Base-by-base conservation (phyloP, 2,888 invertebrate species). In the Tenthredo distinguenda region DNA sequence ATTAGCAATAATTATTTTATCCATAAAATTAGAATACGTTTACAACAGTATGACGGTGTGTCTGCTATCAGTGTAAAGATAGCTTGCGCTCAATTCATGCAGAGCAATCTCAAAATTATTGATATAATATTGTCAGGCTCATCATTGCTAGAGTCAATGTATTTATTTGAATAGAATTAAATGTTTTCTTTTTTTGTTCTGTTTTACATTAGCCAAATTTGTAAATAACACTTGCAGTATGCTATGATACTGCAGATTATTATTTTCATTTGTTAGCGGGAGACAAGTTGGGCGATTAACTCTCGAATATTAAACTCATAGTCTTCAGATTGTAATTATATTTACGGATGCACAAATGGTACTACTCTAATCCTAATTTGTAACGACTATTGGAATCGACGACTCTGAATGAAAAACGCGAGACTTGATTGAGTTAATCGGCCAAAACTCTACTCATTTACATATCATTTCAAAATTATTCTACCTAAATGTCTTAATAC, bases 1-100 rank as follows among this genome's bases (percentile, higher is more conserved):
- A 62, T 62, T 26, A 62, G 62, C 26, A 62, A 62, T 62, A 62
- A 62, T 62, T 21, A 26, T 62, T 62, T 62, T 26, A 62, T 62
- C 62, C 12, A 62, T 26, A 12, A 62, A 2, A 62, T 62, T 62
- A 26, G 10, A 62, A 62, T 62, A 26, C 21, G 10, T 62, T 26
- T 26, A 62, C 15, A 62, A 21, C 12, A 12, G 3, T 62, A 21
- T 10, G 62, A 26, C 62, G 10, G 43, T 21, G 6, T 21, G 26
- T 74, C 21, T 43, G 72, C 72, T 74, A 34, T 77, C 77, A 18
- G 77, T 77, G 55, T 77, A 77, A 77, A 34, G 77, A 77, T 77
- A 77, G 50, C 31, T 77, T 77, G 76, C 47, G 55, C 50, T 50
- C 31, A 31, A 77, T 77, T 77, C 10, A 18, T 9, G 5, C 77